phyloP scores from a whole-genome alignment of 2,888 invertebrate genomes.

The Graphium colonna region DNA sequence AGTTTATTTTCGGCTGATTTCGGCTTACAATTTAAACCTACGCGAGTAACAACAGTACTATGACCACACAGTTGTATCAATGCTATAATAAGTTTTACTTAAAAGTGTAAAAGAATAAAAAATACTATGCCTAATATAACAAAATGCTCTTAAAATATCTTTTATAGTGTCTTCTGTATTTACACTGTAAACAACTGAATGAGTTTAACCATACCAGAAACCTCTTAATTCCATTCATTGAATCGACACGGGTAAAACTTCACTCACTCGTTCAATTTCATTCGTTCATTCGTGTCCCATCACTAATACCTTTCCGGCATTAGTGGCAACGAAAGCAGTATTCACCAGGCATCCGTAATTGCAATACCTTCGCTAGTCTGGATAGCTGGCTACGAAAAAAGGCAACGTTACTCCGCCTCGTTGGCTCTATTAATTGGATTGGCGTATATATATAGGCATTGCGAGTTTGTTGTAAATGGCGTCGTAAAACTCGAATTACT shows the following conservation, averaged over 20 bases:
- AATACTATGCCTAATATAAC: too few relatives aligned
- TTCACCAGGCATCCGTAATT: conserved; percentile 17
- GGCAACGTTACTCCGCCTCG: neutral
- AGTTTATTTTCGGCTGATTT: too few relatives aligned
- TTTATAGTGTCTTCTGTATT: too few relatives aligned
- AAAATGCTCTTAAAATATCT: too few relatives aligned
- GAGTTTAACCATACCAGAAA: neutral
- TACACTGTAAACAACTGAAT: neutral
- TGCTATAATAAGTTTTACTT: too few relatives aligned
- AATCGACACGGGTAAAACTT: neutral
- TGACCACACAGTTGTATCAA: too few relatives aligned
- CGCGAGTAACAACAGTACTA: too few relatives aligned
- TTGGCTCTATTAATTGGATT: conserved; percentile 15
- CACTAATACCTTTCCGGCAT: conserved; percentile 7
- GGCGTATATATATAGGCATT: conserved; percentile 7
- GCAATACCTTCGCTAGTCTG: conserved; percentile 14
- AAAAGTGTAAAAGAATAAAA: too few relatives aligned
- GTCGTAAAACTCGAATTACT: neutral
- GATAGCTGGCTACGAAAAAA: conserved; percentile 4
- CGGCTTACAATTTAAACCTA: too few relatives aligned
- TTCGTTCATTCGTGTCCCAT: conserved; percentile 7
- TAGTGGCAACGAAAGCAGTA: conserved; percentile 5
- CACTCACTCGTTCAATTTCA: neutral
- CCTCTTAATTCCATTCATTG: neutral
- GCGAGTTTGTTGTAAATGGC: conserved; percentile 1